phyloP scores from a whole-genome alignment of 2,888 invertebrate species.

The Dilophus febrilis region DNA sequence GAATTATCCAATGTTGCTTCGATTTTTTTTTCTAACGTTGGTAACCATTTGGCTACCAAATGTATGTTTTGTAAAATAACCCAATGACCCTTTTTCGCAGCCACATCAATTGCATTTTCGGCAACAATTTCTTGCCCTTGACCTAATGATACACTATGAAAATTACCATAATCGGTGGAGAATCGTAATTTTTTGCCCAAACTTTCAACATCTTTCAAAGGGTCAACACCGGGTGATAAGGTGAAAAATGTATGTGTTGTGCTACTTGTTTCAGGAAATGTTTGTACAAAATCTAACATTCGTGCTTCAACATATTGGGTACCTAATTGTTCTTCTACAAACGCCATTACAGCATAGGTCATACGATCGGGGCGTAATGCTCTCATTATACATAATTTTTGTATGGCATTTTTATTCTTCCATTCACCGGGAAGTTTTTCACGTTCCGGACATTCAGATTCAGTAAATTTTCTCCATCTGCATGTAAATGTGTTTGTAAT shows the following conservation, averaged over 20 bases:
- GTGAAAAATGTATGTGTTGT: constrained; percentile 87
- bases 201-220: constrained; percentile 80
- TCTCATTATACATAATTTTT: constrained; percentile 81
- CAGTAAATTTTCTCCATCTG: constrained; percentile 87
- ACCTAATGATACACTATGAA: constrained; percentile 85
- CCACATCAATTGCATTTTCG: constrained; percentile 66
- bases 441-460: constrained; percentile 81
- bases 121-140: constrained; percentile 91
- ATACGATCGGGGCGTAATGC: constrained; percentile 83
- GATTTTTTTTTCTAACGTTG: constrained; percentile 76
- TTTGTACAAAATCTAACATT: constrained; percentile 64
- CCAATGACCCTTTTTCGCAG: constrained; percentile 70
- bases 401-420: constrained; percentile 76
- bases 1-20: constrained; percentile 60
- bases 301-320: constrained; percentile 63
- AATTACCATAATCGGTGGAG: constrained; percentile 60
- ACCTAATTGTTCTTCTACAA: constrained; percentile 80
- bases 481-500: constrained; percentile 28
- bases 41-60: constrained; percentile 77
- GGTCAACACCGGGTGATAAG: constrained; percentile 86
- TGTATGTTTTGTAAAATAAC: constrained; percentile 88
- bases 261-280: constrained; percentile 69
- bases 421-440: constrained; percentile 92
- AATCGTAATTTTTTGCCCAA: constrained; percentile 67
- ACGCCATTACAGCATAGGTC: constrained; percentile 68